These are phyloP conservation scores for Drosophila buzzatii DNA, from an alignment of 2,888 invertebrate genomes.

Conservation along the genomic window DNA sequence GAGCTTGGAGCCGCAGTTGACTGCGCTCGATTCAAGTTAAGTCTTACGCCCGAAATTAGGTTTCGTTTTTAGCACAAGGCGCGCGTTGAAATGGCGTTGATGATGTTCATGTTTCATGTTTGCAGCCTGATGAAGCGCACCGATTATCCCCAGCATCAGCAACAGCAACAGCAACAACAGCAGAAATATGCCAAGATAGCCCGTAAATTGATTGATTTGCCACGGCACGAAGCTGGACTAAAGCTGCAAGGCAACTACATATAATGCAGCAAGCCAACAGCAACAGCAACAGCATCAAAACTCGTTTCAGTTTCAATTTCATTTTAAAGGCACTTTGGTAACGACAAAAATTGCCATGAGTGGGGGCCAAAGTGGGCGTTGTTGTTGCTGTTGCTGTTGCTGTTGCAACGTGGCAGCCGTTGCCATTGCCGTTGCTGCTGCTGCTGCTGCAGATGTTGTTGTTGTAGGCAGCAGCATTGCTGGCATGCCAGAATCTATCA, in stretches of 20 bases:
- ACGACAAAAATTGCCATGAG: constrained; percentile 47
- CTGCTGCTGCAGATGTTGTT: constrained; percentile 26
- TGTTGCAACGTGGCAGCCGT: constrained; percentile 35
- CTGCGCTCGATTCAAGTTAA: constrained; percentile 25
- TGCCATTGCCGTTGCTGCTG: constrained; percentile 34
- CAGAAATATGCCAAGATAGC: constrained; percentile 67
- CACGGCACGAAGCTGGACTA: constrained; percentile 74
- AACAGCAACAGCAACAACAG: constrained; percentile 36
- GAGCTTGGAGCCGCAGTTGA: constrained; percentile 18
- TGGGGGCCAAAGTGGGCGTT: constrained; percentile 65
- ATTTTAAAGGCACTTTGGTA: constrained; percentile 69
- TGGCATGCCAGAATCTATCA: constrained; percentile 69
- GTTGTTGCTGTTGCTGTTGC: constrained; percentile 22
- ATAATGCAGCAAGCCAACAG: constrained; percentile 10
- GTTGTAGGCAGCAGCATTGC: constrained; percentile 23
- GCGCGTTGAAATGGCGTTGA: constrained; percentile 81
- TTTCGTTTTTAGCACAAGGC: constrained; percentile 59
- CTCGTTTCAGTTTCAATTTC: constrained; percentile 78
- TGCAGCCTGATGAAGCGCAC: constrained; percentile 78
- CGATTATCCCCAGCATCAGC: constrained; percentile 75
- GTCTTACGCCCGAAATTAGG: constrained; percentile 67
- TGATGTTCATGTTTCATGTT: constrained; percentile 80
- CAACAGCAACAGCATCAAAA: constrained; percentile 44
- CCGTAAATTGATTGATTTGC: constrained; percentile 82
- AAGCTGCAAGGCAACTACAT: constrained; percentile 49